Evolutionary conservation across 2,888 invertebrate species (phyloP).

Genomic region (Brachycybe producta): DNA sequence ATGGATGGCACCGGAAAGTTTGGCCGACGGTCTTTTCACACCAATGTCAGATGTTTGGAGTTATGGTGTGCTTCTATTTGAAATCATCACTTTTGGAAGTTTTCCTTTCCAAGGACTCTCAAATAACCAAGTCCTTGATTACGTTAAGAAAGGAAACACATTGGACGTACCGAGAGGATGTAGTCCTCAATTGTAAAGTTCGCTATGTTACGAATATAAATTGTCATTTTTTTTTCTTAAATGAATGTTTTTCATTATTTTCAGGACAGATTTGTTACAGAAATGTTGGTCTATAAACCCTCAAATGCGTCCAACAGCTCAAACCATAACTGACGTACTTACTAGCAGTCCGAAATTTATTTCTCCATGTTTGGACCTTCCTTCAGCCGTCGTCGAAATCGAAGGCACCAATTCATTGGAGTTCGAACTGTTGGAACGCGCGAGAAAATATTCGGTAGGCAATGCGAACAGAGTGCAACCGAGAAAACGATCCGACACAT

Average conservation of each 20-base stretch:
- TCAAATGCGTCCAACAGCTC: constrained; percentile 57
- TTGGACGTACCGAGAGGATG: constrained; percentile 61
- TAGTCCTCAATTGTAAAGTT: constrained; percentile 57
- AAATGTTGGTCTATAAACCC: constrained; percentile 65
- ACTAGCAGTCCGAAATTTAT: constrained; percentile 62
- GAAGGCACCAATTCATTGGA: constrained; percentile 50
- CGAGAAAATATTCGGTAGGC: constrained; percentile 16
- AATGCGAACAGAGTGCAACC: neutral
- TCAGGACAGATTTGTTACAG: constrained; percentile 57
- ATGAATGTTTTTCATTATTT: neutral
- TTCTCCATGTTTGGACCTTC: constrained; percentile 63
- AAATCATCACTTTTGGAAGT: constrained; percentile 76
- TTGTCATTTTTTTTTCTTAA: neutral
- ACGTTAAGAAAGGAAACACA: constrained; percentile 61
- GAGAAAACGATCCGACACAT: constrained; percentile 9
- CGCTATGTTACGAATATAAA: neutral
- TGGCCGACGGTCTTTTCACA: constrained; percentile 68
- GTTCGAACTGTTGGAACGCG: constrained; percentile 37
- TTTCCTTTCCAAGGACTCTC: constrained; percentile 78
- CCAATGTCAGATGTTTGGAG: constrained; percentile 83
- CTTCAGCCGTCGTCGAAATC: constrained; percentile 54
- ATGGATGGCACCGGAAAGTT: constrained; percentile 87
- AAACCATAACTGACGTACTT: constrained; percentile 66
- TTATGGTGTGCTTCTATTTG: constrained; percentile 69
- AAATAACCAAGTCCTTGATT: constrained; percentile 68